Percentiles rank a stretch among this genome's conserved stretches.
Conservation (phyloP, 2,797 vertebrate species). For the Esox lucius region DNA sequence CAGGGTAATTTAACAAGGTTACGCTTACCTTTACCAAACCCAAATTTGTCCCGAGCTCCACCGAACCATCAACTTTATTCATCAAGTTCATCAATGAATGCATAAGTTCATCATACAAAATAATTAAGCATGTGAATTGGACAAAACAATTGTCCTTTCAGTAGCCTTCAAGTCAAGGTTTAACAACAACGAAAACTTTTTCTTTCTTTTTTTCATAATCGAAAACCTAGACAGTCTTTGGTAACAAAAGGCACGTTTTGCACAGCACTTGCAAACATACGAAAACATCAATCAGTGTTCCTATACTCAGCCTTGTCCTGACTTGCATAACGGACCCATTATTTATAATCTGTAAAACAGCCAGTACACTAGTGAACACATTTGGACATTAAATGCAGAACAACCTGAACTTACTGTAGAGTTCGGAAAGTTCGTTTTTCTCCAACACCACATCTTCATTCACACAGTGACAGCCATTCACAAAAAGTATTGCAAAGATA, state of each 20-base stretch:
- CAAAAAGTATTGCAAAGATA: conserved; percentile 53
- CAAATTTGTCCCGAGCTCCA: not conserved
- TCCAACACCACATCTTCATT: conserved; percentile 64
- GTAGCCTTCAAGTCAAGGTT: not conserved
- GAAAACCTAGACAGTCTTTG: not conserved
- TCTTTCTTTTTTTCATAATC: not conserved
- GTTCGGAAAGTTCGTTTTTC: conserved; percentile 63
- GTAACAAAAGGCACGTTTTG: not conserved
- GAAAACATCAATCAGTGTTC: not conserved
- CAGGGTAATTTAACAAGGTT: not conserved
- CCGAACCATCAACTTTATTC: not conserved
- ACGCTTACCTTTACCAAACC: not conserved
- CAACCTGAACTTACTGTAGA: conserved; percentile 74
- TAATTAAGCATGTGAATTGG: not conserved
- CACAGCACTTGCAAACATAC: not conserved
- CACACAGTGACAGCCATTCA: conserved; percentile 50
- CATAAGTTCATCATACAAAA: not conserved
- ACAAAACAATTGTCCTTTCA: not conserved
- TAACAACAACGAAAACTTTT: not conserved
- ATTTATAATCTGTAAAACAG: not conserved
- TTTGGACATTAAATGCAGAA: not conserved
- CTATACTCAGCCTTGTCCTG: not conserved
- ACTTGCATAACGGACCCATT: not conserved
- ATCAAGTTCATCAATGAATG: not conserved
- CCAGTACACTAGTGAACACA: not conserved